Conservation (phyloP, 2,888 invertebrate genomes). For the Lasius fuliginosus region DNA sequence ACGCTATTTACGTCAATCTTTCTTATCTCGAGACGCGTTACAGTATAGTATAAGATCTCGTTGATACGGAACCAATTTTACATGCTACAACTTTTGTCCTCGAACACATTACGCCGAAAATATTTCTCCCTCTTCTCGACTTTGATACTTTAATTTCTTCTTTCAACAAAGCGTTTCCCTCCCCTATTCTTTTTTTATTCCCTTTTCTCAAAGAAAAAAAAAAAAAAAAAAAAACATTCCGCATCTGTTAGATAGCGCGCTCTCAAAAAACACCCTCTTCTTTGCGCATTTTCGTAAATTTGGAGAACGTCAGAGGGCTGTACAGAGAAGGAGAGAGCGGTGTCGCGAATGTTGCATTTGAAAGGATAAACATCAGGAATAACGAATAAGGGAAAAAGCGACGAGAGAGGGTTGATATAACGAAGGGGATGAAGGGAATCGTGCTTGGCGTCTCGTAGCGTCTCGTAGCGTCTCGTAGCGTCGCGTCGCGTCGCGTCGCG, state of each 20-base stretch:
- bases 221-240: neutral
- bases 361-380: neutral
- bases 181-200: neutral
- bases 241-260: neutral
- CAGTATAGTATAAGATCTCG: neutral
- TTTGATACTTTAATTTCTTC: neutral
- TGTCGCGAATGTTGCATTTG: neutral
- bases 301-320: too few relatives aligned
- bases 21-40: neutral
- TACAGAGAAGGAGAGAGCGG: neutral
- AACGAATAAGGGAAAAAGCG: neutral
- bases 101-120: neutral
- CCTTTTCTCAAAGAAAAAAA: neutral
- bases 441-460: constrained; percentile 34
- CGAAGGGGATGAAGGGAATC: constrained; percentile 10
- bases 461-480: constrained; percentile 8
- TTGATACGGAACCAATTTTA: neutral
- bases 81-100: neutral
- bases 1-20: neutral
- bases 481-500: constrained; percentile 46
- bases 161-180: neutral
- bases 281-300: neutral
- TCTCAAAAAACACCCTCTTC: neutral
- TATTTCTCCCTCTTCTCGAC: neutral
- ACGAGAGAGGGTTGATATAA: neutral